These are phyloP conservation scores for Scortum barcoo DNA, from an alignment of 2,113 vertebrate species.

Conservation along the genomic window DNA sequence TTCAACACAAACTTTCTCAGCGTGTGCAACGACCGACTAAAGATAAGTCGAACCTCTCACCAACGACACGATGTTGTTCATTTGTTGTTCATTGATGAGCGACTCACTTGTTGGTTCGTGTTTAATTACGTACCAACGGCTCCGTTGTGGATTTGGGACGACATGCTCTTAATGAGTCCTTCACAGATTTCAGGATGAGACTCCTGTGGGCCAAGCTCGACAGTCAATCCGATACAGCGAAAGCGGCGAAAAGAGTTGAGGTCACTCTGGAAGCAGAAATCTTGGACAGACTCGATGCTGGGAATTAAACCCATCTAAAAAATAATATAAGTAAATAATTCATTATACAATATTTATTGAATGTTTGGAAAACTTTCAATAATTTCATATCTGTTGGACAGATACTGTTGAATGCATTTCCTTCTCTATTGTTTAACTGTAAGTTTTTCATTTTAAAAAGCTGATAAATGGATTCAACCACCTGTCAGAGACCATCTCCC, in stretches of 20 bases:
- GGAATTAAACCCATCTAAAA: constrained; percentile 89
- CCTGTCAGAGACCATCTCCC: neutral
- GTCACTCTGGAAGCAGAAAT: constrained; percentile 84
- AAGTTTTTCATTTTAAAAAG: neutral
- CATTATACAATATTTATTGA: neutral
- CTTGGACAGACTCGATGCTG: constrained; percentile 81
- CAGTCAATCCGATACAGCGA: constrained; percentile 84
- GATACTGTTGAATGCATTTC: too few species aligned
- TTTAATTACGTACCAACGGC: constrained; percentile 83
- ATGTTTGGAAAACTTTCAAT: too few species aligned
- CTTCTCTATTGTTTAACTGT: neutral
- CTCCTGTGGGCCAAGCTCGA: constrained; percentile 70
- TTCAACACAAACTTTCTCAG: neutral
- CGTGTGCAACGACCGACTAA: neutral
- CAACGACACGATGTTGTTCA: too few species aligned
- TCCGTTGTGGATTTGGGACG: constrained; percentile 86
- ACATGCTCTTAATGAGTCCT: constrained; percentile 86
- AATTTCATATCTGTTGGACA: neutral
- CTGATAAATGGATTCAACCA: neutral
- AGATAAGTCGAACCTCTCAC: neutral
- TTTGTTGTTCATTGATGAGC: too few species aligned
- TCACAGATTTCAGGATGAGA: constrained; percentile 80
- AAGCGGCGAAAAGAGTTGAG: constrained; percentile 84
- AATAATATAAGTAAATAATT: neutral
- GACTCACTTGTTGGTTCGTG: neutral